These are phyloP conservation scores for Pitangus sulphuratus DNA, from an alignment of 2,797 vertebrate genomes.

Conservation along the genomic window DNA sequence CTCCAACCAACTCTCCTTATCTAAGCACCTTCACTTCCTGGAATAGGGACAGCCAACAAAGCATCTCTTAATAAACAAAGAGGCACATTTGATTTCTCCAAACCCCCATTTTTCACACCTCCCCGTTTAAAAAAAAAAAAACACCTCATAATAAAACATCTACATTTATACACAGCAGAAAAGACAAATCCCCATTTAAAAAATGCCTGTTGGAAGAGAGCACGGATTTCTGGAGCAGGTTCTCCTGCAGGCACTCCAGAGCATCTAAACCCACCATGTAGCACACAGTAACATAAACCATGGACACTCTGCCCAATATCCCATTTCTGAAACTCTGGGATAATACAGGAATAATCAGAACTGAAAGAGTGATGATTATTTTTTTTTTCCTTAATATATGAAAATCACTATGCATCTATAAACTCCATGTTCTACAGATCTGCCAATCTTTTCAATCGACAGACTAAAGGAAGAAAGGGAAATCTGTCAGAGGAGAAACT, in stretches of 20 bases:
- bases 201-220: rapidly evolving
- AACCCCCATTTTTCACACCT: rapidly evolving
- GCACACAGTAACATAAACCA: background rate
- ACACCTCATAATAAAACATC: background rate
- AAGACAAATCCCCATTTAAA: background rate
- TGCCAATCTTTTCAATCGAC: background rate
- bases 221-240: rapidly evolving
- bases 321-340: background rate
- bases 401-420: background rate
- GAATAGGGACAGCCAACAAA: rapidly evolving
- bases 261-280: background rate
- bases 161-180: background rate
- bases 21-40: background rate
- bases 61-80: background rate
- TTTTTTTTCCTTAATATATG: background rate
- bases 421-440: background rate
- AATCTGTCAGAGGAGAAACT: background rate
- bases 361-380: background rate
- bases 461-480: background rate
- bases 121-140: background rate
- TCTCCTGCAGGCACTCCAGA: background rate
- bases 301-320: background rate
- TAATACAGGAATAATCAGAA: background rate
- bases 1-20: background rate
- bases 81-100: background rate